Percentiles rank a stretch among this genome's conserved stretches.
These are phyloP conservation scores for Escarpia spicata DNA, from an alignment of 2,888 invertebrate species.

Conservation along the genomic window DNA sequence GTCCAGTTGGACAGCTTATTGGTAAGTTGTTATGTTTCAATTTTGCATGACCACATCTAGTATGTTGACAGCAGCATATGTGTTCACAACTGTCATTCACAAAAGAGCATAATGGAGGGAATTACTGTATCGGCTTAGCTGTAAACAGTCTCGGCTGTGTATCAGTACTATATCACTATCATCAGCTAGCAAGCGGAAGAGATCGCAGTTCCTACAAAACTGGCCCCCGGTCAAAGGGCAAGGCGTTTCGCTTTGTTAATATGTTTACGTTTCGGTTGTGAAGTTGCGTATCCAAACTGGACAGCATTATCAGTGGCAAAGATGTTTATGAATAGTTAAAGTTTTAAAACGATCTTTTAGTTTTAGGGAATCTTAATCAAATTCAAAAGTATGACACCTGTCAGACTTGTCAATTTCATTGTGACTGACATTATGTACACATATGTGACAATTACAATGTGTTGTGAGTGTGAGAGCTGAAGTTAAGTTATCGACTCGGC, in stretches of 20 bases:
- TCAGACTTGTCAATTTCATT: no score
- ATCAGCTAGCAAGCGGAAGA: neutral
- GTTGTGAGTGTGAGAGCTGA: no score
- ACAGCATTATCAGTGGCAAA: neutral
- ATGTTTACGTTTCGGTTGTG: neutral
- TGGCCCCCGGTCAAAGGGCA: neutral
- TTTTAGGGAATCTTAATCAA: neutral
- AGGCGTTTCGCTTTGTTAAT: neutral
- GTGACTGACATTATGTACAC: no score
- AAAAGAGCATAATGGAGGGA: neutral
- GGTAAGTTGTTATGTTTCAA: conserved; percentile 42
- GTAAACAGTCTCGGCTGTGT: neutral
- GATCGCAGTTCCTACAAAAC: neutral
- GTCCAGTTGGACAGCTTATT: conserved; percentile 57
- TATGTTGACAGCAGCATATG: neutral
- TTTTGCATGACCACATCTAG: neutral
- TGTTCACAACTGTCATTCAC: neutral
- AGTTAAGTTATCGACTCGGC: no score
- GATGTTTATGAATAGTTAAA: neutral
- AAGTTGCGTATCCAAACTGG: neutral
- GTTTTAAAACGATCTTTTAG: neutral
- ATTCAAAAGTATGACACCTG: no score
- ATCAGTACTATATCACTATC: neutral
- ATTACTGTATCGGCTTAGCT: neutral
- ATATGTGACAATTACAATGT: no score